Conservation (phyloP, 2,797 vertebrate genomes). For the Eulemur rubriventer region DNA sequence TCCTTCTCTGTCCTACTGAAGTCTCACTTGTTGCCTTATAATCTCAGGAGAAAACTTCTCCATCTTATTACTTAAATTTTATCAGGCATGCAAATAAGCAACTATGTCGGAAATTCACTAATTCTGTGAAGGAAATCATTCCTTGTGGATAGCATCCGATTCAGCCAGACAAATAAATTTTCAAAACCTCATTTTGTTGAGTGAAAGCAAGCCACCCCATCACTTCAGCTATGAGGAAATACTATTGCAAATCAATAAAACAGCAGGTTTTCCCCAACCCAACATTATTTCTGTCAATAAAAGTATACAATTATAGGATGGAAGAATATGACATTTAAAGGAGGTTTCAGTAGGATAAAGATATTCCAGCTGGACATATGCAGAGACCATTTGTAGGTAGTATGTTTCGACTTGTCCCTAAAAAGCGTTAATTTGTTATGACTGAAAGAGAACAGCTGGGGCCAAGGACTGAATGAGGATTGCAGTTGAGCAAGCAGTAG, state of each 20-base stretch:
- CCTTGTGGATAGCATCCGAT: constrained; percentile 1
- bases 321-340: constrained; percentile 67
- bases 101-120: background rate
- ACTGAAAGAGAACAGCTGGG: constrained; percentile 25
- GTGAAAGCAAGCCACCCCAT: constrained; percentile 40
- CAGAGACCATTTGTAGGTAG: constrained; percentile 22
- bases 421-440: constrained; percentile 56
- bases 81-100: background rate
- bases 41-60: background rate
- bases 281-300: constrained; percentile 71
- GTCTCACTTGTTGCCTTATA: background rate
- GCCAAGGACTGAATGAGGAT: constrained; percentile 2
- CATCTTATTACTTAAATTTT: background rate
- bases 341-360: constrained; percentile 68
- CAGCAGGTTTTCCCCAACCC: constrained; percentile 55
- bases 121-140: constrained; percentile 39
- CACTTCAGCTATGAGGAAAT: constrained; percentile 73
- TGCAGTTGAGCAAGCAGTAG: background rate
- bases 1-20: background rate
- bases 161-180: constrained; percentile 62
- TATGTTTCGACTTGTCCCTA: constrained; percentile 13
- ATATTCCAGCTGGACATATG: constrained; percentile 39
- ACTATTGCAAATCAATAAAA: constrained; percentile 68
- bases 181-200: constrained; percentile 63
- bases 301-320: constrained; percentile 61